Evolutionary conservation across 2,113 vertebrate species (phyloP).

Genomic region (Monopterus albus): DNA sequence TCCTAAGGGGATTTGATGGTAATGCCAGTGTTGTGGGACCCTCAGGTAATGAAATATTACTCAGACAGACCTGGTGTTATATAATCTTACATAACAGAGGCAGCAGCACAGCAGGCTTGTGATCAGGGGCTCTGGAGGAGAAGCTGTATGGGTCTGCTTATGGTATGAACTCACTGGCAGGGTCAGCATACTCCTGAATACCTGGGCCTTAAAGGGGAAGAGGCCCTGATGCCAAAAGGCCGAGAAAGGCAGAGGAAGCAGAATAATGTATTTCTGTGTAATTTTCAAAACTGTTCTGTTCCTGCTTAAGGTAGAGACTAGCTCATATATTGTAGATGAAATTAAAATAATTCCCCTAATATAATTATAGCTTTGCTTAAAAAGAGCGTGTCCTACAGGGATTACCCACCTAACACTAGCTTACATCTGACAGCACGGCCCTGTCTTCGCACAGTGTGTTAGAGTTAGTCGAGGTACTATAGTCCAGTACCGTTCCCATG

Average conservation of each 20-base stretch:
- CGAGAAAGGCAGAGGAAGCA: too few species aligned
- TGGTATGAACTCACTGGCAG: slow-evolving; percentile 76
- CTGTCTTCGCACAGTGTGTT: neutral
- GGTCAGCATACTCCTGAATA: slow-evolving; percentile 69
- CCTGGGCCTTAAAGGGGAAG: slow-evolving; percentile 74
- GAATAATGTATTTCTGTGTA: neutral
- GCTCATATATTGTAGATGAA: neutral
- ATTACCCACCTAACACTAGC: neutral
- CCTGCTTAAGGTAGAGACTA: neutral
- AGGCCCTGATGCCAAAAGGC: slow-evolving; percentile 53
- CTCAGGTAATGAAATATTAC: slow-evolving; percentile 81
- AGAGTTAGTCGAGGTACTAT: slow-evolving; percentile 13
- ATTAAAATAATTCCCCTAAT: neutral
- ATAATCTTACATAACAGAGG: slow-evolving; percentile 83
- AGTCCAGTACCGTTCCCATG: slow-evolving; percentile 17
- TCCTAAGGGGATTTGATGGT: slow-evolving; percentile 49
- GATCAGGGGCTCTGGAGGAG: slow-evolving; percentile 76
- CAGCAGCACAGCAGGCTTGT: slow-evolving; percentile 77
- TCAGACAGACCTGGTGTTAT: slow-evolving; percentile 80
- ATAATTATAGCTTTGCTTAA: neutral
- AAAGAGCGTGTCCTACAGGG: neutral
- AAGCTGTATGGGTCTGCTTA: slow-evolving; percentile 78
- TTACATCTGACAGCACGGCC: neutral
- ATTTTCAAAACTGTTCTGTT: neutral
- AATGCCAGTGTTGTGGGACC: slow-evolving; percentile 60